Conservation (phyloP, 2,797 vertebrate species). For the Oreochromis grahami region DNA sequence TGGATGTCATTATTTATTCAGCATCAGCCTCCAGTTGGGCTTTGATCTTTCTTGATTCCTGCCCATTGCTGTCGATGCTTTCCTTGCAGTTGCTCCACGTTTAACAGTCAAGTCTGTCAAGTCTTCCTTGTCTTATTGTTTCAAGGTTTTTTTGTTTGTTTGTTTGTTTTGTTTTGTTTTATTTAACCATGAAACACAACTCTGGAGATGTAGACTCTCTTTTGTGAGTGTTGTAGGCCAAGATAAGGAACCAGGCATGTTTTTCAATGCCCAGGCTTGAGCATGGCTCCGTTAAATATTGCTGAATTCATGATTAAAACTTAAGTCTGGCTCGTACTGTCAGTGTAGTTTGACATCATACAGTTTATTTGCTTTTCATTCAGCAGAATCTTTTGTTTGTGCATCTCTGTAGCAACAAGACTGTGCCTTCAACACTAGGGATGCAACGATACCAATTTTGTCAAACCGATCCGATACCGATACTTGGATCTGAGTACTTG, state of each 20-base stretch:
- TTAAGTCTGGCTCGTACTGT: not conserved
- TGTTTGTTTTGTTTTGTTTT: not conserved
- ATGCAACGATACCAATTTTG: too few species aligned
- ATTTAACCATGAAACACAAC: not conserved
- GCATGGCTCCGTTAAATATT: not conserved
- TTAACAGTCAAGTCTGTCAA: conserved; percentile 40
- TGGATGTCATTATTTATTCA: conserved; percentile 76
- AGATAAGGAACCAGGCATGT: not conserved
- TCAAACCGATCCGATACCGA: too few species aligned
- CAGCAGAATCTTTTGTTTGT: conserved; percentile 16
- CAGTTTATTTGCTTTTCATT: not conserved
- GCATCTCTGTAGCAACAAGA: conserved; percentile 65
- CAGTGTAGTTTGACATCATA: conserved; percentile 2
- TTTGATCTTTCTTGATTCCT: conserved; percentile 62
- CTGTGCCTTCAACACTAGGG: conserved; percentile 30
- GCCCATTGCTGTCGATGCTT: conserved; percentile 26
- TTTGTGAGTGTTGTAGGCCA: not conserved
- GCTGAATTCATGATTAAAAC: conserved; percentile 1
- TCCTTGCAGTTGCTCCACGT: conserved; percentile 30
- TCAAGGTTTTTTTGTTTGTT: not conserved
- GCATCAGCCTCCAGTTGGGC: conserved; percentile 46
- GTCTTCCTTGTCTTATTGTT: not conserved
- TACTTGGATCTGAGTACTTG: too few species aligned
- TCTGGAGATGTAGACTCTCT: not conserved
- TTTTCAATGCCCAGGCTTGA: not conserved